Evolutionary conservation across 2,113 vertebrate species (phyloP).

Genomic region (Bos javanicus): DNA sequence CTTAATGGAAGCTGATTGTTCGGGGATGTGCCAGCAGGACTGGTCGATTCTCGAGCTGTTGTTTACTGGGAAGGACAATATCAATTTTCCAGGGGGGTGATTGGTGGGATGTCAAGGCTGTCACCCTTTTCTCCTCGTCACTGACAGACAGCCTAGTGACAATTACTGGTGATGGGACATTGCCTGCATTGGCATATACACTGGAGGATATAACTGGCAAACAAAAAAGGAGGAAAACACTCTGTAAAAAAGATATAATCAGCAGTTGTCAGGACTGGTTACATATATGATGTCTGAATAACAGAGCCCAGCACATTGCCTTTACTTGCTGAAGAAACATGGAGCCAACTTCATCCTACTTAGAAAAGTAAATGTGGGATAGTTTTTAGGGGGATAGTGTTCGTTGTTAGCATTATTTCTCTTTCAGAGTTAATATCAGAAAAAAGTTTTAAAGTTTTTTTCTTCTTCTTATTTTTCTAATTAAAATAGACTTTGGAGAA

Average conservation of each 20-base stretch:
- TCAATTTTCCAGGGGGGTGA: conserved; percentile 86
- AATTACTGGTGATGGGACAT: conserved; percentile 80
- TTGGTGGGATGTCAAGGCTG: conserved; percentile 86
- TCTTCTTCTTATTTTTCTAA: not conserved
- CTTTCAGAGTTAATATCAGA: conserved; percentile 7
- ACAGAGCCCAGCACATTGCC: conserved; percentile 60
- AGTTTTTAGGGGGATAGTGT: not conserved
- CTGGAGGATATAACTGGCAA: conserved; percentile 84
- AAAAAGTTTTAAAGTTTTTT: not conserved
- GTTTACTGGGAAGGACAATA: conserved; percentile 87
- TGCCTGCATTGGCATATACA: conserved; percentile 84
- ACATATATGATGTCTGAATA: conserved; percentile 84
- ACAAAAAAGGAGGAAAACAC: conserved; percentile 78
- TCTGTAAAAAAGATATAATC: conserved; percentile 84
- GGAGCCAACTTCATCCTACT: not conserved
- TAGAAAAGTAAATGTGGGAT: conserved; percentile 30
- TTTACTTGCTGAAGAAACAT: conserved; percentile 31
- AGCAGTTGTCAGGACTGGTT: conserved; percentile 85
- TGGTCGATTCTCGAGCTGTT: conserved; percentile 86
- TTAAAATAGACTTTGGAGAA: not conserved
- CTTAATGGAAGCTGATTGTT: conserved; percentile 89
- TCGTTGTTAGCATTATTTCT: conserved; percentile 39
- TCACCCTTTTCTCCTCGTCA: conserved; percentile 80
- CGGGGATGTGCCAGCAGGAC: conserved; percentile 79
- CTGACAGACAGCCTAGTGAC: conserved; percentile 84